phyloP scores from a whole-genome alignment of 2,888 invertebrate species.

The Eilema griseolum region DNA sequence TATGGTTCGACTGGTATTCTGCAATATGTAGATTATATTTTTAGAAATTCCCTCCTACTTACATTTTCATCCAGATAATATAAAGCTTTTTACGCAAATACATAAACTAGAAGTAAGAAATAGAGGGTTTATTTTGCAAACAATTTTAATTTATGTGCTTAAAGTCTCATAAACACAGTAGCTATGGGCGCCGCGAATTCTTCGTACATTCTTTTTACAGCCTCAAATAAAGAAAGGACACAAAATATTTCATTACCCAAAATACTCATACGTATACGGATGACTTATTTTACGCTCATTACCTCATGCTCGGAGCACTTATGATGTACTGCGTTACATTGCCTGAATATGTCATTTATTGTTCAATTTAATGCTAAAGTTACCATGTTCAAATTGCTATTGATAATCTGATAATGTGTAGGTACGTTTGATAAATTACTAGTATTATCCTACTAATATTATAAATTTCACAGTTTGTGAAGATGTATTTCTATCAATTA shows the following conservation, averaged over 20 bases:
- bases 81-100: slow-evolving; percentile 4
- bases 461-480: too few species aligned
- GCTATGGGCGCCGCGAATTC: slow-evolving; percentile 25
- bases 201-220: slow-evolving; percentile 48
- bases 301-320: slow-evolving; percentile 37
- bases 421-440: too few species aligned
- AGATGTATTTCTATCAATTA: too few species aligned
- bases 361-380: slow-evolving; percentile 30
- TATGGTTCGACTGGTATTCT: not conserved
- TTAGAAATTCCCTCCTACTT: not conserved
- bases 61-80: not conserved
- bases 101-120: slow-evolving; percentile 22
- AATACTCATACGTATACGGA: slow-evolving; percentile 46
- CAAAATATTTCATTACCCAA: slow-evolving; percentile 47
- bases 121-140: slow-evolving; percentile 31
- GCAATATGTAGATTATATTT: not conserved
- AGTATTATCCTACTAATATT: too few species aligned
- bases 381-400: slow-evolving; percentile 3
- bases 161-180: slow-evolving; percentile 35
- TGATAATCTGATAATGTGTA: not conserved
- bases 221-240: slow-evolving; percentile 40
- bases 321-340: slow-evolving; percentile 45
- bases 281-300: slow-evolving; percentile 51
- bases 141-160: slow-evolving; percentile 38
- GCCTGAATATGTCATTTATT: slow-evolving; percentile 44